A percentile compares a stretch with the other conserved stretches of the same genome.
Evolutionary conservation across 2,113 vertebrate species (phyloP).

Genomic region (Climacteris rufus): DNA sequence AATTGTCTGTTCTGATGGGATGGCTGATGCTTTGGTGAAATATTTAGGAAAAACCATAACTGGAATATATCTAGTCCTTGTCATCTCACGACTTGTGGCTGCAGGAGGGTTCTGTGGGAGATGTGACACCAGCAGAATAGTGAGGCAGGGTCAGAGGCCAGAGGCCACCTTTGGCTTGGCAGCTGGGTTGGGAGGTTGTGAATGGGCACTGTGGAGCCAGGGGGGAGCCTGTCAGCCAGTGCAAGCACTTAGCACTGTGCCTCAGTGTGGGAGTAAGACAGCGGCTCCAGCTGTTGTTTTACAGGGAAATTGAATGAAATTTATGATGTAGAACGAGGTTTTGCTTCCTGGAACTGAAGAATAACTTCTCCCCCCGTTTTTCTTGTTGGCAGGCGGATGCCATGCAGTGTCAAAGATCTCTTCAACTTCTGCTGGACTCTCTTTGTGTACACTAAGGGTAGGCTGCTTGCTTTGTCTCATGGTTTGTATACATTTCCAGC

Average conservation of each 20-base stretch:
- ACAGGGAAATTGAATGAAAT: background rate
- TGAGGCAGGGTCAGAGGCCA: accelerated
- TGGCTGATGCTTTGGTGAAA: background rate
- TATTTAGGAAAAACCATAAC: background rate
- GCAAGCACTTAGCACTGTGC: background rate
- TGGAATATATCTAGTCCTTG: background rate
- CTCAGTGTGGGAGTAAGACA: background rate
- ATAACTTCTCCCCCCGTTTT: background rate
- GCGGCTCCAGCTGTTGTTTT: background rate
- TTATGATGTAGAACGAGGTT: background rate
- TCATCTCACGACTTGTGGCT: background rate
- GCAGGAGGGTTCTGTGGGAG: background rate
- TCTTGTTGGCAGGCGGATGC: slow-evolving; percentile 74
- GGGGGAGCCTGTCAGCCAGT: accelerated
- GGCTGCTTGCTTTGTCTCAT: background rate
- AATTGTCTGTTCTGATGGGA: background rate
- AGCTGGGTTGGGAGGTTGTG: accelerated
- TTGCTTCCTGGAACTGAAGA: background rate
- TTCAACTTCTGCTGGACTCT: slow-evolving; percentile 99
- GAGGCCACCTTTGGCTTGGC: background rate
- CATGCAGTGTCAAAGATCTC: slow-evolving; percentile 86
- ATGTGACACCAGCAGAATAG: background rate
- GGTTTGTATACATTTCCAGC: background rate
- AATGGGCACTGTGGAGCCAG: accelerated
- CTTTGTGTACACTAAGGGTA: slow-evolving; percentile 97